Evolutionary conservation across 2,113 vertebrate genomes (phyloP), one percentile per base, ranked within the genome.

Genomic region (Cyprinus carpio): DNA sequence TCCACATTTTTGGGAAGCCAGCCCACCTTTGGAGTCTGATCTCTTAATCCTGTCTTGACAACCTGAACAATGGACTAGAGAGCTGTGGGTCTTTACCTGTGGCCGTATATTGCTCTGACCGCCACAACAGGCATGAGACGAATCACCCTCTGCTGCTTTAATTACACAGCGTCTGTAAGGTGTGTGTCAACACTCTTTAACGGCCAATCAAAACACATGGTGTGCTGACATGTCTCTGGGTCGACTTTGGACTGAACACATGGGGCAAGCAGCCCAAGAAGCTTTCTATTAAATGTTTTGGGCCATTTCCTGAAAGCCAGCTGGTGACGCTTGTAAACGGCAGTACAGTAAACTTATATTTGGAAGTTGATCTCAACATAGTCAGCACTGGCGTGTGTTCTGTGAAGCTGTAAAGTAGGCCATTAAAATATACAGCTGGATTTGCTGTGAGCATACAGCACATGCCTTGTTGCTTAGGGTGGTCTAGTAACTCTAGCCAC

Each of bases 121-220:
- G 62, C 79, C 82, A 81, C 27, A 82, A 75, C 56, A 83, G 84
- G 8, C 77, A 85, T 7, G 13, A 75, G 82, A 84, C 77, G 71
- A 49, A 78, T 72, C 77, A 46, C 34, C 31, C 58, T 72, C 88
- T 82, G 85, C 85, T 85, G 86, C 87, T 89, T 88, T 93, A 92
- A 91, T 92, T 91, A 92, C 90, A 92, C 91, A 87, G 75, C 56
- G 51, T 81, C 77, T 87, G 65, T 82, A 43, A 6, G 27, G 75
- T 75, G 56, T 56, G 81, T 87, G 64, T 92, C 90, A 92, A 87
- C 87, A 88, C 82, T 78, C 82, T 76, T 54, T 11, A 29, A 89
- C 49, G 54, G 85, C 69, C 85, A 85, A 75, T 74, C 88, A 76
- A 87, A 79, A 83, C 40, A 80, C 56, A 69, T 34, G n/a, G 54